phyloP scores from a whole-genome alignment of 1,140 invertebrate genomes.

The Phocides pigmalion region DNA sequence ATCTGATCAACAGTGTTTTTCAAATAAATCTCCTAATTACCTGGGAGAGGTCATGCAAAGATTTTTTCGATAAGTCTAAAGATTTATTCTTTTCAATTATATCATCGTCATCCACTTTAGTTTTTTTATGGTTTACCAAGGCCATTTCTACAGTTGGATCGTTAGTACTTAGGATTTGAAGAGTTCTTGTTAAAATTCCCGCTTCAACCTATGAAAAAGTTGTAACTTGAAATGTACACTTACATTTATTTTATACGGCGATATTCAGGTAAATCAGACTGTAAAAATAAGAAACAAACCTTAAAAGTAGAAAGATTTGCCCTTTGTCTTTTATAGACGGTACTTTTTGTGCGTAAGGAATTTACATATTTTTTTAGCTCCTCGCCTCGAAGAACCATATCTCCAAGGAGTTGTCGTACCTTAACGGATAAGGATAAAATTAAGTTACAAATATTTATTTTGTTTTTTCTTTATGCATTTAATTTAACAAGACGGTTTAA shows the following conservation, averaged over 20 bases:
- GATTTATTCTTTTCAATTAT: constrained; percentile 61
- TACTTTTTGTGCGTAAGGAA: constrained; percentile 90
- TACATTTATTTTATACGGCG: not conserved
- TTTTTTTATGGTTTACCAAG: constrained; percentile 80
- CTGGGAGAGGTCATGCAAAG: constrained; percentile 80
- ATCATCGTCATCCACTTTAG: constrained; percentile 74
- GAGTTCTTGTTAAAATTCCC: constrained; percentile 71
- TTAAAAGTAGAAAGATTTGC: constrained; percentile 89
- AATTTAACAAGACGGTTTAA: constrained; percentile 1
- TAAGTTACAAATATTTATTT: constrained; percentile 3
- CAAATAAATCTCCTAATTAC: too few species aligned
- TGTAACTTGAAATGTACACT: constrained; percentile 5
- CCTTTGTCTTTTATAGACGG: constrained; percentile 91
- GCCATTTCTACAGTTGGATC: constrained; percentile 81
- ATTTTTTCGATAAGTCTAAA: constrained; percentile 68
- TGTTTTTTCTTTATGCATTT: constrained; percentile 4
- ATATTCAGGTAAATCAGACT: not conserved
- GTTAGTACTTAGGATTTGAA: constrained; percentile 72
- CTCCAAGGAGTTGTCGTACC: constrained; percentile 77
- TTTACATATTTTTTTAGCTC: constrained; percentile 94
- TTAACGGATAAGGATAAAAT: constrained; percentile 37
- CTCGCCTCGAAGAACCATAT: constrained; percentile 89
- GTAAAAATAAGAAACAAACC: constrained; percentile 69
- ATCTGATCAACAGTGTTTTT: too few species aligned
- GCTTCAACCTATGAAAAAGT: constrained; percentile 67